Evolutionary conservation across 2,797 vertebrate genomes (phyloP).

Genomic region (Luscinia luscinia): DNA sequence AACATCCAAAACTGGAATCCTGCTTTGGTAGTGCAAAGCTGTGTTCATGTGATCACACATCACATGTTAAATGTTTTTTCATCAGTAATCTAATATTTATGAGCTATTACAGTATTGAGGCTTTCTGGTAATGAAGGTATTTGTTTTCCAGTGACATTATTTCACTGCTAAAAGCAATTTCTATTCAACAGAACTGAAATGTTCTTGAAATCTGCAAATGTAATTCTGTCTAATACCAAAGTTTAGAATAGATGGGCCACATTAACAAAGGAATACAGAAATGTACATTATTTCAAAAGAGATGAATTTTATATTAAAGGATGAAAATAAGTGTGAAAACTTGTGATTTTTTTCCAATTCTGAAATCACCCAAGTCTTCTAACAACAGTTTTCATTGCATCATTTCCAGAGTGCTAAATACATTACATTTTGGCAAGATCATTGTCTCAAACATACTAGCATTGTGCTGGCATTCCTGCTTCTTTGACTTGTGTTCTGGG

Average conservation of each 20-base stretch:
- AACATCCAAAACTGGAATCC: not conserved
- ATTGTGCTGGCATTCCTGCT: not conserved
- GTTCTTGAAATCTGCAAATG: not conserved
- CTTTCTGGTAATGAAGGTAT: not conserved
- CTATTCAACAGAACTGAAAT: not conserved
- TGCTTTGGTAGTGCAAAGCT: not conserved
- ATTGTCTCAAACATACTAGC: not conserved
- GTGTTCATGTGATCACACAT: not conserved
- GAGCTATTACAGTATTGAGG: not conserved
- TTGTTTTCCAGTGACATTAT: constrained; percentile 18
- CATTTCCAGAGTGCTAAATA: constrained; percentile 5
- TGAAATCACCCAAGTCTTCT: not conserved
- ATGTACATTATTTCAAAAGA: not conserved
- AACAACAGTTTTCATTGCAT: not conserved
- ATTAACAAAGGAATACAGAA: not conserved
- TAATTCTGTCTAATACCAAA: not conserved
- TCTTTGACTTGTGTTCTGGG: not conserved
- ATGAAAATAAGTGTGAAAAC: not conserved
- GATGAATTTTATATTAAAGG: not conserved
- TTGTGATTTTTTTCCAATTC: not conserved
- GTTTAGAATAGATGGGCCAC: not conserved
- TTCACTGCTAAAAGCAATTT: not conserved
- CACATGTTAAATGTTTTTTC: not conserved
- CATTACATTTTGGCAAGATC: not conserved
- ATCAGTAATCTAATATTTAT: constrained; percentile 21